phyloP scores from a whole-genome alignment of 2,888 invertebrate species.

The Eupithecia centaureata region DNA sequence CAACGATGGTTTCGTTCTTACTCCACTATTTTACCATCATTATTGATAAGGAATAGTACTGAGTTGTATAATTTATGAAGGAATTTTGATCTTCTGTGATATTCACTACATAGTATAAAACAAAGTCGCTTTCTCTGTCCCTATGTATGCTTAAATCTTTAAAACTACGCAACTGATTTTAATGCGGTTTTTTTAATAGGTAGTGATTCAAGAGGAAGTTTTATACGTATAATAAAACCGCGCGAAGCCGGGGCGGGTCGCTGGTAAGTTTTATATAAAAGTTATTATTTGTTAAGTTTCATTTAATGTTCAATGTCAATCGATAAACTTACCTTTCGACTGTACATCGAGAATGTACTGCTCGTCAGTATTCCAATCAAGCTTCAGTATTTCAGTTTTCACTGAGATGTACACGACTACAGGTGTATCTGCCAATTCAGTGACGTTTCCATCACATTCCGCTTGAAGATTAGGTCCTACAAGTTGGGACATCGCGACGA shows the following conservation, averaged over 20 bases:
- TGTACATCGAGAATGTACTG: constrained; percentile 85
- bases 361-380: constrained; percentile 89
- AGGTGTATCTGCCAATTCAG: constrained; percentile 73
- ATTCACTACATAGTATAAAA: too few species aligned
- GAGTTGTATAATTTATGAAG: background rate
- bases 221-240: too few species aligned
- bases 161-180: too few species aligned
- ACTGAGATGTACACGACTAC: constrained; percentile 84
- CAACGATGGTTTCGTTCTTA: background rate
- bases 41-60: too few species aligned
- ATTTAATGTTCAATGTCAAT: background rate
- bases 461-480: constrained; percentile 83
- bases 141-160: too few species aligned
- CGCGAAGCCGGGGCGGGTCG: too few species aligned
- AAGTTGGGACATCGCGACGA: constrained; percentile 82
- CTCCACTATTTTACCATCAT: too few species aligned
- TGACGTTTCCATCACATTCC: constrained; percentile 82
- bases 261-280: background rate
- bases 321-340: constrained; percentile 74
- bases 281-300: too few species aligned
- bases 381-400: constrained; percentile 69
- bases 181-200: too few species aligned
- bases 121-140: too few species aligned
- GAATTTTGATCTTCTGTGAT: background rate
- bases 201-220: too few species aligned